Evolutionary conservation across 2,113 vertebrate species (phyloP).

Genomic region (zebrafish (Danio rerio)): DNA sequence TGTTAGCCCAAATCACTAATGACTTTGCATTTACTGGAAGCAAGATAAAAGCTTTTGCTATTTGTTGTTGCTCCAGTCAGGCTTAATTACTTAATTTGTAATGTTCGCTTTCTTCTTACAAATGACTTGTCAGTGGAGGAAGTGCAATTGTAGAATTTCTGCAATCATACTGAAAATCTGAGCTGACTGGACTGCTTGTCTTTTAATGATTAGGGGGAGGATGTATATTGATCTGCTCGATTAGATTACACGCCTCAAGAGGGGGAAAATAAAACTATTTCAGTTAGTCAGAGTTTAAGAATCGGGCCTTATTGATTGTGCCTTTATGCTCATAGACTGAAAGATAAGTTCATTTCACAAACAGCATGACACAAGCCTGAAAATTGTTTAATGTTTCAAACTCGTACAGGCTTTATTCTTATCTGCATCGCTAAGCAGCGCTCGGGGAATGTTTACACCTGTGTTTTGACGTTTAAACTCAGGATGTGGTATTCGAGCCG

Average conservation of each 20-base stretch:
- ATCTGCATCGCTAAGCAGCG: conserved; percentile 15
- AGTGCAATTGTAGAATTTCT: conserved; percentile 8
- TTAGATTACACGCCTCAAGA: conserved; percentile 30
- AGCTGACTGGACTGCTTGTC: conserved; percentile 21
- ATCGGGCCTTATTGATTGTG: conserved; percentile 12
- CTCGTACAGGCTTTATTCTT: background rate
- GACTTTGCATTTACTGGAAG: conserved; percentile 44
- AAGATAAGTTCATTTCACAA: background rate
- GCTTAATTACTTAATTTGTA: conserved; percentile 26
- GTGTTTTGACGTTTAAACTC: conserved; percentile 33
- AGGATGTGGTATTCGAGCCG: conserved; percentile 3
- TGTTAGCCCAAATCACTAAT: conserved; percentile 38
- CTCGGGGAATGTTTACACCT: conserved; percentile 30
- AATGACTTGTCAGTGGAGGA: conserved; percentile 28
- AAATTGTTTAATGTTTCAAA: conserved; percentile 5
- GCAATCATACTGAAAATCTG: conserved; percentile 21
- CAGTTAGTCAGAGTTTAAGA: conserved; percentile 5
- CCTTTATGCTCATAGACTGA: background rate
- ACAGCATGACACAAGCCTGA: background rate
- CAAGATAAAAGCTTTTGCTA: conserved; percentile 32
- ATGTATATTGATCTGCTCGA: conserved; percentile 22
- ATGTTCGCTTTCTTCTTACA: conserved; percentile 28
- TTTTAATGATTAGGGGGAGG: conserved; percentile 18
- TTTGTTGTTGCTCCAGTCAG: conserved; percentile 39
- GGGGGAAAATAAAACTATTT: background rate